These are phyloP conservation scores for Trypoxylus dichotomus DNA, from an alignment of 1,140 invertebrate species.

Conservation along the genomic window DNA sequence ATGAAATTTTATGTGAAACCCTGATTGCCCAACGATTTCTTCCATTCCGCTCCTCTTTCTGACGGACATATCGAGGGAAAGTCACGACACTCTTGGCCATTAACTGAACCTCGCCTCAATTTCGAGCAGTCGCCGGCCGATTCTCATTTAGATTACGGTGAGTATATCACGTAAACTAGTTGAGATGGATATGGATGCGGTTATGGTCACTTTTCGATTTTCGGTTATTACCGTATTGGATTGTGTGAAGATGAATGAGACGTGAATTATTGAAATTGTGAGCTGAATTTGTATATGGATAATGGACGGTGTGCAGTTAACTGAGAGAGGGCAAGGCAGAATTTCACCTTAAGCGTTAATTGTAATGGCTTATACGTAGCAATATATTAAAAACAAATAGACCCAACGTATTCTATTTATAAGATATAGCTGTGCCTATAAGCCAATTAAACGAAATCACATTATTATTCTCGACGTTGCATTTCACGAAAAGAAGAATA, in stretches of 20 bases:
- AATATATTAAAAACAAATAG: too few species aligned
- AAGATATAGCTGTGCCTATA: too few species aligned
- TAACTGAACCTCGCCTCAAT: slow-evolving; percentile 12
- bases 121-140: slow-evolving; percentile 30
- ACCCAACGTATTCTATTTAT: too few species aligned
- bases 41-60: slow-evolving; percentile 25
- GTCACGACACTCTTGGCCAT: not conserved
- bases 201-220: not conserved
- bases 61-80: not conserved
- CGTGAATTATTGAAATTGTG: not conserved
- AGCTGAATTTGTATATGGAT: not conserved
- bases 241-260: not conserved
- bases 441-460: too few species aligned
- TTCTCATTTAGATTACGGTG: slow-evolving; percentile 42
- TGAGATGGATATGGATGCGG: slow-evolving; percentile 2
- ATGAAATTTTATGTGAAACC: slow-evolving; percentile 19
- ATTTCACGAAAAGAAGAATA: too few species aligned
- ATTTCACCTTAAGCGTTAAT: too few species aligned
- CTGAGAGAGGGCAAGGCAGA: too few species aligned
- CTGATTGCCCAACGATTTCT: slow-evolving; percentile 9
- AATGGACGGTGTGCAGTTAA: too few species aligned
- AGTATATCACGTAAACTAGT: slow-evolving; percentile 39
- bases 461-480: too few species aligned
- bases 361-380: too few species aligned
- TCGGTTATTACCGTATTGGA: not conserved